A percentile compares a stretch with the other conserved stretches of the same genome.
These are phyloP conservation scores for Pteronotus mesoamericanus DNA, from an alignment of 2,797 vertebrate genomes.

Conservation along the genomic window DNA sequence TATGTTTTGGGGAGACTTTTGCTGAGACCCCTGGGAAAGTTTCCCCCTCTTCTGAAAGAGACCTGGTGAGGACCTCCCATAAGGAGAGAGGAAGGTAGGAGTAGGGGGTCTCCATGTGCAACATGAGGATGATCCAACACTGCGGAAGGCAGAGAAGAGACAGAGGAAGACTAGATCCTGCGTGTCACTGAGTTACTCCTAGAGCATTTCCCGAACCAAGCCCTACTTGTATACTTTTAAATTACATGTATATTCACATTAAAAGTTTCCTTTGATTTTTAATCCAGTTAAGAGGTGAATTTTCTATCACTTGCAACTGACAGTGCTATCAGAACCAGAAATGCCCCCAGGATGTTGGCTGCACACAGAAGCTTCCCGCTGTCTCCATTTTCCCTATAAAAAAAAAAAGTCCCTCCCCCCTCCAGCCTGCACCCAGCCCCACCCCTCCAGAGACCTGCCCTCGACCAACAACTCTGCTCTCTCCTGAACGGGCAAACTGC, in stretches of 20 bases:
- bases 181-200: background rate
- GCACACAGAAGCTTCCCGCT: background rate
- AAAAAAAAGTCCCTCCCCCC: background rate
- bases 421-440: background rate
- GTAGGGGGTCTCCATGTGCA: accelerated
- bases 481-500: background rate
- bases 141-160: background rate
- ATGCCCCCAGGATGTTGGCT: background rate
- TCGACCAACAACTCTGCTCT: background rate
- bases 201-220: background rate
- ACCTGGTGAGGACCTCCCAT: background rate
- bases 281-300: background rate
- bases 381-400: background rate
- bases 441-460: background rate
- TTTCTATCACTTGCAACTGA: background rate
- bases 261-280: background rate
- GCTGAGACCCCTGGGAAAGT: background rate
- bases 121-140: background rate
- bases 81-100: background rate
- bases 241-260: background rate
- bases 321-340: background rate
- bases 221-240: background rate
- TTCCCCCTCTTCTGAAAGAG: background rate
- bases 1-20: background rate
- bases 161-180: background rate